phyloP scores from a whole-genome alignment of 2,113 vertebrate genomes.

The Regulus satrapa region DNA sequence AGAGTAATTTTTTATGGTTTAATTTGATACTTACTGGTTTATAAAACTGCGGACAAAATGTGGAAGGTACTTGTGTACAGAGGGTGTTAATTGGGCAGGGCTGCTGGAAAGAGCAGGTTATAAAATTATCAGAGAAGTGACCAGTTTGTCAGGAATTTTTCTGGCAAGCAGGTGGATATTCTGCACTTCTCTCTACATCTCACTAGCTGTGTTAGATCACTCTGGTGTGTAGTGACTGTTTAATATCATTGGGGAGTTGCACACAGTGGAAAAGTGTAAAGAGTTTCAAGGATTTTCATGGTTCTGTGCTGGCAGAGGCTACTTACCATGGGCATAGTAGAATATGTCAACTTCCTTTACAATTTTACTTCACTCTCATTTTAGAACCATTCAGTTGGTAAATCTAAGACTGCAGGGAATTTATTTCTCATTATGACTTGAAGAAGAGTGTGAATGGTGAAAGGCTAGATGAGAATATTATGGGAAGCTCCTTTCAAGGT shows the following conservation, averaged over 20 bases:
- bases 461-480: not conserved
- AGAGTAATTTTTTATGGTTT: not conserved
- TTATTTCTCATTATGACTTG: not conserved
- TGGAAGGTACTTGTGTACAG: not conserved
- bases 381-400: not conserved
- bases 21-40: not conserved
- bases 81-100: not conserved
- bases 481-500: not conserved
- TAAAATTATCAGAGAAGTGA: not conserved
- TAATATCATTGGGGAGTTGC: not conserved
- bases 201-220: not conserved
- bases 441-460: not conserved
- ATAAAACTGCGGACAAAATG: not conserved
- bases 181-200: not conserved
- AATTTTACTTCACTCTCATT: not conserved
- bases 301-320: not conserved
- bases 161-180: not conserved
- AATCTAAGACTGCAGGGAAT: not conserved
- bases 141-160: not conserved
- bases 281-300: not conserved
- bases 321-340: not conserved
- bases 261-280: not conserved
- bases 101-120: not conserved
- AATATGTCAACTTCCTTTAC: not conserved
- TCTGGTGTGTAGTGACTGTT: not conserved